phyloP scores from a whole-genome alignment of 2,797 vertebrate species.

The Alfaro cultratus region DNA sequence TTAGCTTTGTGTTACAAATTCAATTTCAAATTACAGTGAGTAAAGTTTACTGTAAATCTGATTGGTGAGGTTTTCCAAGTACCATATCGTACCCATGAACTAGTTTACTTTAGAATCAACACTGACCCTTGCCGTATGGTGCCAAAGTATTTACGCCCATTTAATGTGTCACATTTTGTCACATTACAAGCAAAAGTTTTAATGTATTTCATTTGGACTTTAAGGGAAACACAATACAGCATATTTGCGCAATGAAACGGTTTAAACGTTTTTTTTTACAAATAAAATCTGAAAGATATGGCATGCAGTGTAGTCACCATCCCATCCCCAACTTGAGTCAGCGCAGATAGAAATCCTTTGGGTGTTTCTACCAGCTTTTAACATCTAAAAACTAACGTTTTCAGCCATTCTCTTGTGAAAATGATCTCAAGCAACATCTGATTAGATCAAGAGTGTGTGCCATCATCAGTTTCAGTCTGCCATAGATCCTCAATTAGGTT shows the following conservation, averaged over 20 bases:
- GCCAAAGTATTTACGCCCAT: neutral
- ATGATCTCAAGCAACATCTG: neutral
- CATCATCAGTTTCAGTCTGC: neutral
- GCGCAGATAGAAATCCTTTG: neutral
- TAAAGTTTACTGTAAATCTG: conserved; percentile 16
- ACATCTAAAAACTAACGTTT: neutral
- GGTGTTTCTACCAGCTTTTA: neutral
- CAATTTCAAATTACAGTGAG: conserved; percentile 21
- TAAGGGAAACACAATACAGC: neutral
- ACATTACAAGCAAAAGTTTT: neutral
- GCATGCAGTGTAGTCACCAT: neutral
- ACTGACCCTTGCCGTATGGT: conserved; percentile 7
- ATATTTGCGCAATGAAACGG: neutral
- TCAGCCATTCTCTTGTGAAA: neutral
- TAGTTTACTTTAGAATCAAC: neutral
- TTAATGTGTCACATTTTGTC: neutral
- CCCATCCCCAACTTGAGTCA: neutral
- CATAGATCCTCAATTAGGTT: neutral
- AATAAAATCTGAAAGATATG: neutral
- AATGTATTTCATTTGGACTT: neutral
- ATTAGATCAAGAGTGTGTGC: neutral
- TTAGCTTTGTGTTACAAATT: conserved; percentile 1
- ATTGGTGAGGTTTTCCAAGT: conserved; percentile 1
- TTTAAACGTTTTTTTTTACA: neutral
- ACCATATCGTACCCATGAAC: conserved; percentile 1